Conservation (phyloP, 1,140 invertebrate species). For the Megathymus violae region DNA sequence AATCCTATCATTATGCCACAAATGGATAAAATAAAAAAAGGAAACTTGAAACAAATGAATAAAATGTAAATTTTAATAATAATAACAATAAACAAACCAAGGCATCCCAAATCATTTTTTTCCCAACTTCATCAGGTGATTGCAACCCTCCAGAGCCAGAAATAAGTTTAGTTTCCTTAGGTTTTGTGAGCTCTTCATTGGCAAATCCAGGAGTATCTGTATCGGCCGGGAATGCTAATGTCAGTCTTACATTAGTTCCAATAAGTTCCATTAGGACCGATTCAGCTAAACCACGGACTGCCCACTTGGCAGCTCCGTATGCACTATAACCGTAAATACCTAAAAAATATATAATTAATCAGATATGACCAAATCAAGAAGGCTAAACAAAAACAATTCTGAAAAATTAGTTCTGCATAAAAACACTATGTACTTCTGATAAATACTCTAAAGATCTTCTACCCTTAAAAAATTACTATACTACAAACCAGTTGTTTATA, state of each 20-base stretch:
- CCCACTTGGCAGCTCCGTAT: slow-evolving; percentile 97
- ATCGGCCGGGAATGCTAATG: slow-evolving; percentile 96
- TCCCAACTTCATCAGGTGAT: slow-evolving; percentile 91
- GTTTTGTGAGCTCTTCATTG: slow-evolving; percentile 93
- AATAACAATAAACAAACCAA: slow-evolving; percentile 85
- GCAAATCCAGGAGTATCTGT: slow-evolving; percentile 98
- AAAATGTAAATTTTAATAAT: background rate
- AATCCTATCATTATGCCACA: no score
- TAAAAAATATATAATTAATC: slow-evolving; percentile 48
- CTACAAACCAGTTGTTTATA: no score
- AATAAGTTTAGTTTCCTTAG: slow-evolving; percentile 94
- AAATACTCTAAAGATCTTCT: no score
- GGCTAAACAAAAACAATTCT: no score
- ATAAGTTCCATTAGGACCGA: slow-evolving; percentile 95
- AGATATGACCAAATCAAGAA: no score
- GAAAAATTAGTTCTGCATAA: no score
- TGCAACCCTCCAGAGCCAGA: slow-evolving; percentile 91
- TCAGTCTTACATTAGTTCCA: slow-evolving; percentile 93
- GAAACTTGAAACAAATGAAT: background rate
- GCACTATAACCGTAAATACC: slow-evolving; percentile 95
- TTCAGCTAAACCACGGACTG: slow-evolving; percentile 96
- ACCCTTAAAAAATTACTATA: no score
- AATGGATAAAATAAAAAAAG: no score
- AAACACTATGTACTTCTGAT: no score
- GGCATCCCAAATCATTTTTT: slow-evolving; percentile 91